Conservation (phyloP, 92 coral and sea anemone species). For the Palythoa grandiflora region DNA sequence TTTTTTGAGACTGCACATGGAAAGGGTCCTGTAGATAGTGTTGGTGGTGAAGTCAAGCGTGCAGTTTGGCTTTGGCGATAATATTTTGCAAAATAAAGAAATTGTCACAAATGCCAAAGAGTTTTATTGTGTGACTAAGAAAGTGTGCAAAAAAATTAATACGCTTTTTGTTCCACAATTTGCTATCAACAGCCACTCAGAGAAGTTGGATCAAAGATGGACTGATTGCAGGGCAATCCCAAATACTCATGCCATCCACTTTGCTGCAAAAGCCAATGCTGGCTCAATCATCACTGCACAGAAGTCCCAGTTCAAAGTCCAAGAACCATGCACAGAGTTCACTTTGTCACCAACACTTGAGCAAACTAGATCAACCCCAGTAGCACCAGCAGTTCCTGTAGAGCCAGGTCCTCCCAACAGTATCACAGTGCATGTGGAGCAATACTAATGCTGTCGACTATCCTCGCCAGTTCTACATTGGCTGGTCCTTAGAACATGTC, state of each 20-base stretch:
- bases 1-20: constrained; percentile 72
- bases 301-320: not conserved
- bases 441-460: not conserved
- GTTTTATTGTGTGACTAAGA: constrained; percentile 18
- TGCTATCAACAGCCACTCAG: not conserved
- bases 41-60: constrained; percentile 62
- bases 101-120: constrained; percentile 49
- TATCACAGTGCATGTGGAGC: constrained; percentile 9
- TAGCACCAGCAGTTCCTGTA: constrained; percentile 4
- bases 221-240: constrained; percentile 20
- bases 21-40: too few relatives aligned
- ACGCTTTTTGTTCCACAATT: constrained; percentile 14
- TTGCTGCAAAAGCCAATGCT: constrained; percentile 4
- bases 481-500: not conserved
- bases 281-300: not conserved
- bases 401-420: not conserved
- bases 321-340: constrained; percentile 37
- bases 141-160: constrained; percentile 38
- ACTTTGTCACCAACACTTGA: not conserved
- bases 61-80: constrained; percentile 60
- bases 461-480: not conserved
- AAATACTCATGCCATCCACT: constrained; percentile 20
- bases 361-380: not conserved
- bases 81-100: constrained; percentile 45
- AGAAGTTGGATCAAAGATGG: constrained; percentile 3